Percentiles rank a stretch among this genome's conserved stretches.
phyloP scores from a whole-genome alignment of 2,113 vertebrate species.

The Budorcas taxicolor region DNA sequence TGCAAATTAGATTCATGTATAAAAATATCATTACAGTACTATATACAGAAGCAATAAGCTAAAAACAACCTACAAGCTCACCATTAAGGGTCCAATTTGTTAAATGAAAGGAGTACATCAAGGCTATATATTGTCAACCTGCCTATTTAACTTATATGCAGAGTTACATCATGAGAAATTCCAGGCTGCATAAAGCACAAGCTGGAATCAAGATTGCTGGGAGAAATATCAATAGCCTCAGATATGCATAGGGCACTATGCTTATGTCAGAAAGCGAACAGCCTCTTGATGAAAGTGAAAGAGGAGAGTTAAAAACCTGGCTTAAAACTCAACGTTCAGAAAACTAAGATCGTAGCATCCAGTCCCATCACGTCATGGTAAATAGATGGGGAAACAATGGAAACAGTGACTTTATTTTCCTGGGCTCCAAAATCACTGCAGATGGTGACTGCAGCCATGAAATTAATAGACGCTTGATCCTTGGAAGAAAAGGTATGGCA shows the following conservation, averaged over 20 bases:
- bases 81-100: neutral
- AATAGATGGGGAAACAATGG: neutral
- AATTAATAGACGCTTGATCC: neutral
- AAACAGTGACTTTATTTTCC: neutral
- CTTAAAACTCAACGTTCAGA: neutral
- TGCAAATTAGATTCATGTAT: neutral
- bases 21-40: neutral
- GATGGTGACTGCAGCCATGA: neutral
- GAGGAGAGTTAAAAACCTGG: neutral
- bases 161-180: neutral
- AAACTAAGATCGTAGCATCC: neutral
- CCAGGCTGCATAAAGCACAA: neutral
- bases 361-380: neutral
- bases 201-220: neutral
- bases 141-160: neutral
- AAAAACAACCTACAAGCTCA: neutral
- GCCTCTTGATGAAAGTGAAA: neutral
- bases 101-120: neutral
- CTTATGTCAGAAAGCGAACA: neutral
- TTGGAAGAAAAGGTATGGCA: neutral
- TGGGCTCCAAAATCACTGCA: neutral
- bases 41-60: neutral
- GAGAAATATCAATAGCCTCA: neutral
- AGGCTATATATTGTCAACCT: neutral
- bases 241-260: neutral